Evolutionary conservation across 2,113 vertebrate species (phyloP), one percentile per base, ranked within the genome.

Genomic region (Peromyscus maniculatus): DNA sequence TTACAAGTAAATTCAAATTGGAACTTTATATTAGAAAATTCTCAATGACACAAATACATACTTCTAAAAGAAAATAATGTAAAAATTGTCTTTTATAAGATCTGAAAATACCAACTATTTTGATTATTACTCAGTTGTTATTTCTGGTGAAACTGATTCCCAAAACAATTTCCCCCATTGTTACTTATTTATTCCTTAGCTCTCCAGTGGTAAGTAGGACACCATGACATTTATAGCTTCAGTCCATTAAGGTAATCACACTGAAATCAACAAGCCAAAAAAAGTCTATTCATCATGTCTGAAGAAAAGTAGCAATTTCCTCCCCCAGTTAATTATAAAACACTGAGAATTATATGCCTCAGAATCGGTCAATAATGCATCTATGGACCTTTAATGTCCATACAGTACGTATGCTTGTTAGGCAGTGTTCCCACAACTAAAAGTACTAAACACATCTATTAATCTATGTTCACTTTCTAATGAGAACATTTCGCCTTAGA

Each of bases 261-360:
- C 57, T 92, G 66, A 92, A 91, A 90, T 96, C 74, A 93, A 94
- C 75, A 96, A 39, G 39, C 77, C 62, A 95, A 97, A 92, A 96
- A 94, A 66, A 93, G 74, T 79, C 67, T 95, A 95, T 95, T 95
- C 75, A 96, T 96, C 71, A 94, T 39, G 52, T 80, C 64, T 94
- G n/a, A 95, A 94, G 96, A 94, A 89, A 96, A 95, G 90, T 11
- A 94, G 86, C 69, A 91, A 93, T 33, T 92, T 78, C 49, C n/a
- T 49, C 13, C 59, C 74, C 71, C 95, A 91, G 87, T 39, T 94
- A 96, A 97, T 87, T 94, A 96, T 91, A 91, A 97, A 97, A 94
- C 49, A 93, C 43, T 93, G 90, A 88, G 95, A 78, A 94, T 83
- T 46, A 74, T 62, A 80, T 91, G n/a, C 67, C 52, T 66, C 90